Base-by-base conservation (phyloP, 1,140 invertebrate species). In the Daktulosphaira vitifoliae region DNA sequence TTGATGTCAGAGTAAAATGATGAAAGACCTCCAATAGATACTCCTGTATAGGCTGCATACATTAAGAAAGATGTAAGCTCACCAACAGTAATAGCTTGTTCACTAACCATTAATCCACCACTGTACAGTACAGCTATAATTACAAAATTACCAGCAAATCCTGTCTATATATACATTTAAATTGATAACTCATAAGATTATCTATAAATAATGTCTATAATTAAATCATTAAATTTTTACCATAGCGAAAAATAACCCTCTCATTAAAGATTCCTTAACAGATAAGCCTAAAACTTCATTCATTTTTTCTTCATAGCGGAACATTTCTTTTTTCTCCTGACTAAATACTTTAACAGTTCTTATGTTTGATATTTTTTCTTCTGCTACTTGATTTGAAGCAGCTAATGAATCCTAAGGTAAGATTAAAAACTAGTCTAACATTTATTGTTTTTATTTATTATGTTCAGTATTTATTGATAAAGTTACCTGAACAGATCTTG, bases 1-100 rank as follows among this genome's bases (percentile, higher is more conserved):
- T 96, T 97, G 67, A 97, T 73, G 73, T 97, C 92, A 0, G 90
- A 87, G 72, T 96, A 98, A 74, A 96, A 96, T 68, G 84, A 87
- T 23, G 87, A 88, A 20, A 97, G 72, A 0, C 90, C 90, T 38
- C 84, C 84, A 46, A 96, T 81, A 9, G 92, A 91, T 16, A 96
- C 82, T 3, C 91, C 92, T 33, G 94, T 88, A 72, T 96, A 97
- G 0, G 86, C 91, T 3, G 92, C 91, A 74, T 96, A 97, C 2
- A 96, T 72, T 15, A 97, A 76, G 75, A 97, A 98, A 0, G 93
- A 85, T 0, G 91, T 93, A 15, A 98, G 76, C 67, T 86, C 85
- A 9, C 96, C 96, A 38, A 98, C 87, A 6, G 89, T 90, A 46
- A 99, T 81, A 26, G 84, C 76, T 42, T 87, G 81, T 15, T 86